Evolutionary conservation across 1,140 invertebrate species (phyloP).

Genomic region (Platorchestia sp.): DNA sequence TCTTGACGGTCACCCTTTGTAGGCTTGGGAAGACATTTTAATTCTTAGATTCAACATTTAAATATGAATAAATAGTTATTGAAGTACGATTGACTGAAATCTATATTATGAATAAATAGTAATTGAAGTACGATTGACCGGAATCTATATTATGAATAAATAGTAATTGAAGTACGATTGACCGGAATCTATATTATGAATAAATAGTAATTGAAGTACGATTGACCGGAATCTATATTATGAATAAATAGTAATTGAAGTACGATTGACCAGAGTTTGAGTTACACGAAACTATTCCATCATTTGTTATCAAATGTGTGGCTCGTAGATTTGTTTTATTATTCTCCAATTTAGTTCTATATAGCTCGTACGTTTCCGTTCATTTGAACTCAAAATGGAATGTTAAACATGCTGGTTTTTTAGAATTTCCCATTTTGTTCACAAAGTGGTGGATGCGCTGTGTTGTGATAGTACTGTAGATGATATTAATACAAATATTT

Average conservation of each 20-base stretch:
- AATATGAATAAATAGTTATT: not conserved
- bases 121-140: not conserved
- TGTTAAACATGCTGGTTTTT: not conserved
- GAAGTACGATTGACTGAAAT: not conserved
- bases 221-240: not conserved
- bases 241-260: not conserved
- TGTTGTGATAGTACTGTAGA: not conserved
- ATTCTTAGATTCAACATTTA: not conserved
- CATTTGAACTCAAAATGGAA: not conserved
- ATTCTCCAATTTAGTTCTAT: not conserved
- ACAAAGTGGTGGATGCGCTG: too few species aligned
- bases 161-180: not conserved
- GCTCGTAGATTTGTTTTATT: not conserved
- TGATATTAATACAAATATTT: not conserved
- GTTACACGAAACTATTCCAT: not conserved
- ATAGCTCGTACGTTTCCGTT: not conserved
- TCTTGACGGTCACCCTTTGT: not conserved
- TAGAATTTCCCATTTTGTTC: not conserved
- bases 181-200: not conserved
- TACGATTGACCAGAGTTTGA: not conserved
- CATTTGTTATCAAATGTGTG: too few species aligned
- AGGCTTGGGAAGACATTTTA: not conserved
- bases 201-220: not conserved
- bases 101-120: not conserved
- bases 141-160: not conserved